Base-by-base conservation (phyloP, 2,113 vertebrate species). In the Apodemus sylvaticus region DNA sequence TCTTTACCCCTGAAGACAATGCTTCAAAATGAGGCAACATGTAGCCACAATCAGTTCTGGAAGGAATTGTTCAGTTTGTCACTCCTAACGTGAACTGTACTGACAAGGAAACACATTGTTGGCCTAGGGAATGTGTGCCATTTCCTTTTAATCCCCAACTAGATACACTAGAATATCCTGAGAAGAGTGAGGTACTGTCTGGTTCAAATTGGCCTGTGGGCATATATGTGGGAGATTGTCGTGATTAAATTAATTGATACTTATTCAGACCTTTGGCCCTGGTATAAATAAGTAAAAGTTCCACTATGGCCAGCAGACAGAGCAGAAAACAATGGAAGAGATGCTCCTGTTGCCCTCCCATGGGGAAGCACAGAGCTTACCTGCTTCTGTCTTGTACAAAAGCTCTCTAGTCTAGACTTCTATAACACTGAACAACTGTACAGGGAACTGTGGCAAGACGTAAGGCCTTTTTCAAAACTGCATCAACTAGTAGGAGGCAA, bases 261-360 rank as follows among this genome's bases (percentile, higher is more conserved):
- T n/a, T n/a, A n/a, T n/a, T n/a, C n/a, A n/a, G n/a, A n/a, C n/a
- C 39, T 11, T 64, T 64, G n/a, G 2, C 20, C 39, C 9, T 7
- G 7, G 29, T 3, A 5, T 19, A 53, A 87, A 13, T 7, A 45
- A 16, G 10, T 62, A 11, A 94, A 36, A 42, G 26, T 4, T 31
- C n/a, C 9, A 48, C 55, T 0, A 24, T 3, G 5, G 53, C 20
- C 22, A 45, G 19, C 13, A 55, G 24, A 12, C 5, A 45, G 31
- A 71, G 3, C 1, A 51, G 9, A 20, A 62, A 7, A 4, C 66
- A 68, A 12, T 79, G 14, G 3, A 68, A n/a, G 16, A 34, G 5
- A 0, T 20, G 4, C 31, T 9, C 5, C 3, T 9, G 14, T 12
- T 85, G 31, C 45, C 31, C 60, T 31, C 42, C 45, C 2, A 6